Evolutionary conservation across 2,888 invertebrate genomes (phyloP).

Genomic region (Scaptomyza polygonia): DNA sequence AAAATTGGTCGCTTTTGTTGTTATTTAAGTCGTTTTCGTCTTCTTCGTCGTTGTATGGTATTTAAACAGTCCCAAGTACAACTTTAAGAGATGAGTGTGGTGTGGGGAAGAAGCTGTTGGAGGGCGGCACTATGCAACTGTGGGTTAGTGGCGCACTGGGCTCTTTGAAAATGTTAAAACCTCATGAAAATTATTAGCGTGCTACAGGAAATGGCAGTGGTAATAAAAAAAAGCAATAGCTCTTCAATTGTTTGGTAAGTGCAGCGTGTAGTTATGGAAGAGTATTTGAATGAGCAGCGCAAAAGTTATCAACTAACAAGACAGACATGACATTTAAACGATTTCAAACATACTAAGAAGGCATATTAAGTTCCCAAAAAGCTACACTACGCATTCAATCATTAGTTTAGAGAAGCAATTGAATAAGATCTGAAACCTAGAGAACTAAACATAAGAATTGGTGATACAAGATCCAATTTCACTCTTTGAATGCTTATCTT

Average conservation of each 20-base stretch:
- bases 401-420: no score
- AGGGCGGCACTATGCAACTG: constrained; percentile 26
- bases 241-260: constrained; percentile 16
- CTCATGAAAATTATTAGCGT: constrained; percentile 62
- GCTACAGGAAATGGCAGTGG: constrained; percentile 38
- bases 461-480: no score
- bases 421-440: no score
- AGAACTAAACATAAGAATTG: no score
- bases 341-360: no score
- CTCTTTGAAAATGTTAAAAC: constrained; percentile 58
- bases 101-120: background rate
- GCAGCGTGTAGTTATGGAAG: constrained; percentile 25
- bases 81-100: constrained; percentile 34
- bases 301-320: background rate
- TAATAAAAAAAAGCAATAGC: constrained; percentile 15
- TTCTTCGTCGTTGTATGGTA: constrained; percentile 55
- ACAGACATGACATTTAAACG: background rate
- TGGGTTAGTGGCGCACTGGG: constrained; percentile 58
- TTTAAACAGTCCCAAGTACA: constrained; percentile 63
- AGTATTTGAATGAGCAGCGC: background rate
- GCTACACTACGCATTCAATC: no score
- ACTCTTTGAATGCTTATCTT: no score
- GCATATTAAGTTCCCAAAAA: no score
- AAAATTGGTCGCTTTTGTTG: constrained; percentile 55
- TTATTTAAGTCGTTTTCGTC: constrained; percentile 21